These are phyloP conservation scores for Cynopterus sphinx DNA, from an alignment of 2,797 vertebrate genomes.

Conservation along the genomic window DNA sequence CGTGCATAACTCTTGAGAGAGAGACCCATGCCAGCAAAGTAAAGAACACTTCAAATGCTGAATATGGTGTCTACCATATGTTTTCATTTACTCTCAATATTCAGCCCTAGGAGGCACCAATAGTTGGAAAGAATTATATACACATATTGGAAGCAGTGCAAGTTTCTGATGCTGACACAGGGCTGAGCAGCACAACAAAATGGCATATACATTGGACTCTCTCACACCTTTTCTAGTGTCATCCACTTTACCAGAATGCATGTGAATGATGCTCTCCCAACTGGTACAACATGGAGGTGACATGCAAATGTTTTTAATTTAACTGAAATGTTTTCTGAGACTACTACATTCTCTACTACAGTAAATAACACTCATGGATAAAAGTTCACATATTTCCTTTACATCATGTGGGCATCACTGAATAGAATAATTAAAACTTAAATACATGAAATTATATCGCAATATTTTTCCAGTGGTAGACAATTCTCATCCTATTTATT, in stretches of 20 bases:
- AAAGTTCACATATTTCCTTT: not conserved
- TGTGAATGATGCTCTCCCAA: not conserved
- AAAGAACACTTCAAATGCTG: not conserved
- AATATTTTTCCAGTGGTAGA: not conserved
- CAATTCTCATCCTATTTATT: not conserved
- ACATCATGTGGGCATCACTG: not conserved
- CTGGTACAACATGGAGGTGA: not conserved
- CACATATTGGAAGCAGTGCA: not conserved
- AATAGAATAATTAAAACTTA: not conserved
- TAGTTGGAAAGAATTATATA: not conserved
- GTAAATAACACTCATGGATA: not conserved
- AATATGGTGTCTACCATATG: not conserved
- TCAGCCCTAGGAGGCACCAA: not conserved
- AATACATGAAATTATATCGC: not conserved
- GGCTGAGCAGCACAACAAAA: not conserved
- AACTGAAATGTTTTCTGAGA: not conserved
- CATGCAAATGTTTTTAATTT: not conserved
- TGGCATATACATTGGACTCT: not conserved
- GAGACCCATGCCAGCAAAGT: not conserved
- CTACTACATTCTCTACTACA: not conserved
- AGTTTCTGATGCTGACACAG: not conserved
- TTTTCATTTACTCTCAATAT: not conserved
- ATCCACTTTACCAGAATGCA: not conserved
- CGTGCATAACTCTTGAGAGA: not conserved
- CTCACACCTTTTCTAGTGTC: not conserved